Conservation (phyloP, 2,888 invertebrate genomes). For the Acleris sparsana region DNA sequence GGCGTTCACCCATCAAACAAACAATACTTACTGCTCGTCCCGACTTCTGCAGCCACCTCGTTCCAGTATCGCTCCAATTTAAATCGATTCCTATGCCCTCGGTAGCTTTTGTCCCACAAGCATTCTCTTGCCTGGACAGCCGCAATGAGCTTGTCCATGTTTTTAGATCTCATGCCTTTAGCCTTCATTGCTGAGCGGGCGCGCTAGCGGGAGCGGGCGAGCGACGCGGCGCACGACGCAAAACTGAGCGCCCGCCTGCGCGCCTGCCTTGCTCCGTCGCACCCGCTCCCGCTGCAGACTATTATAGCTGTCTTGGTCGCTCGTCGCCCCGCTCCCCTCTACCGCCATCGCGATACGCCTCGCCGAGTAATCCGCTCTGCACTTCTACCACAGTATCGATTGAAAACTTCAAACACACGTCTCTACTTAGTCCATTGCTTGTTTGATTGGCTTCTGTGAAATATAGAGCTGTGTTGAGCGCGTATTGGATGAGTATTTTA, state of each 20-base stretch:
- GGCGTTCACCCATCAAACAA: slow-evolving; percentile 54
- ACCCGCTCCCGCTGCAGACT: slow-evolving; percentile 48
- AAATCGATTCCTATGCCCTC: slow-evolving; percentile 75
- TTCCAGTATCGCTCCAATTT: slow-evolving; percentile 79
- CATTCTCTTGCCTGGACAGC: slow-evolving; percentile 78
- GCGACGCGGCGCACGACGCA: slow-evolving; percentile 58
- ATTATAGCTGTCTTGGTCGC: slow-evolving; percentile 63
- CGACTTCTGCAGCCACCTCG: slow-evolving; percentile 76
- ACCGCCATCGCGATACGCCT: slow-evolving; percentile 54
- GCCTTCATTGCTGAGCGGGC: slow-evolving; percentile 60
- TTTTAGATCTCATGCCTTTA: slow-evolving; percentile 68
- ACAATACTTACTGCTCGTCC: slow-evolving; percentile 73
- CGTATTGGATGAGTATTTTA: slow-evolving; percentile 41
- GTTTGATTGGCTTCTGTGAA: not conserved
- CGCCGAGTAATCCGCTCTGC: slow-evolving; percentile 42
- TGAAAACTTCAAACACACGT: not conserved
- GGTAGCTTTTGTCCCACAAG: slow-evolving; percentile 75
- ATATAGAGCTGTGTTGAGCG: not conserved
- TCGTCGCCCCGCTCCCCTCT: slow-evolving; percentile 66
- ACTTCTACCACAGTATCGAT: slow-evolving; percentile 4
- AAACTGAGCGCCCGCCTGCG: slow-evolving; percentile 52
- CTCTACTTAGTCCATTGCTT: not conserved
- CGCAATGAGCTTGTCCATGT: slow-evolving; percentile 77
- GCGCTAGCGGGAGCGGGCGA: slow-evolving; percentile 64
- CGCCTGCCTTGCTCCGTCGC: slow-evolving; percentile 44